Evolutionary conservation across 2,888 invertebrate genomes (phyloP).

Genomic region (Aproaerema taeniolella): DNA sequence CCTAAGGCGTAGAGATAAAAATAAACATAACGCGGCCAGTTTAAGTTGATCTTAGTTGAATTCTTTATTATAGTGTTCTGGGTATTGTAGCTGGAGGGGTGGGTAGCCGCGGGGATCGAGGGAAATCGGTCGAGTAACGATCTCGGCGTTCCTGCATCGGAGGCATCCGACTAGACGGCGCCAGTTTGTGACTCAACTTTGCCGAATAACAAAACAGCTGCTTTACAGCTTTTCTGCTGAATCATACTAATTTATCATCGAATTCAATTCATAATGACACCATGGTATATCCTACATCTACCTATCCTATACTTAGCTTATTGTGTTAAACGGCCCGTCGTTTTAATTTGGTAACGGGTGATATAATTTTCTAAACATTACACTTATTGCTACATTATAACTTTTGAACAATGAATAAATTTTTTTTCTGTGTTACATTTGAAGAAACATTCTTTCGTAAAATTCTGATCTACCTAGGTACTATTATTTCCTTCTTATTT

Average conservation of each 20-base stretch:
- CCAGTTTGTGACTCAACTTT: slow-evolving; percentile 38
- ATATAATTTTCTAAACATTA: too few species aligned
- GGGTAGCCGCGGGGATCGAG: slow-evolving; percentile 24
- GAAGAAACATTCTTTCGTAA: too few species aligned
- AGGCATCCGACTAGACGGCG: slow-evolving; percentile 47
- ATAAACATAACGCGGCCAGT: slow-evolving; percentile 13
- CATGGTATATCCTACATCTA: slow-evolving; percentile 10
- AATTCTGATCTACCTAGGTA: too few species aligned
- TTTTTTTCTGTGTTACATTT: too few species aligned
- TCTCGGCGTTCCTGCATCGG: slow-evolving; percentile 33
- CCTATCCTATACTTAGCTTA: too few species aligned
- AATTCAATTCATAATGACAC: slow-evolving; percentile 24
- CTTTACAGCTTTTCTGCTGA: slow-evolving; percentile 43
- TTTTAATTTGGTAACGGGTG: too few species aligned
- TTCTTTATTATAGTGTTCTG: slow-evolving; percentile 7
- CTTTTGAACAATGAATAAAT: too few species aligned
- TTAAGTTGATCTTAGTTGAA: slow-evolving; percentile 6
- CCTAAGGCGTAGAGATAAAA: slow-evolving; percentile 13
- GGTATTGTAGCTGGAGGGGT: slow-evolving; percentile 15
- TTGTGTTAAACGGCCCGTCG: too few species aligned
- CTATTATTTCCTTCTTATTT: too few species aligned
- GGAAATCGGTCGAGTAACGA: slow-evolving; percentile 28
- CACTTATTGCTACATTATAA: too few species aligned
- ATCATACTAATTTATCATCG: slow-evolving; percentile 39
- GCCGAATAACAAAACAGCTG: slow-evolving; percentile 36